phyloP scores from a whole-genome alignment of 2,888 invertebrate species.

The Taenaris catops region DNA sequence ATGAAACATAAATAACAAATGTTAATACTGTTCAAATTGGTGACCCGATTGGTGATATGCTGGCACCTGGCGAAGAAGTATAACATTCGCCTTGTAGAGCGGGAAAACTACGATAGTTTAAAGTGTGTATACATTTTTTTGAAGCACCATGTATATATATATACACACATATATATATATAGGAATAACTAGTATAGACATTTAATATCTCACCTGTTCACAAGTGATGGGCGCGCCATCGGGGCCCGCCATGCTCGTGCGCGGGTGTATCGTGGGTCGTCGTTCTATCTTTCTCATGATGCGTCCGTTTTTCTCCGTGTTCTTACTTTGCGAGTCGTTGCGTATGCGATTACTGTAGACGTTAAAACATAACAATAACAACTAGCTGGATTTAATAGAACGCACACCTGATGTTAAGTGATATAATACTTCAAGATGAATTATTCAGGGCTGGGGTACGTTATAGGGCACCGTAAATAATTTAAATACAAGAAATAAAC shows the following conservation, averaged over 20 bases:
- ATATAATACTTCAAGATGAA: too few relatives aligned
- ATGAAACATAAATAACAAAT: too few relatives aligned
- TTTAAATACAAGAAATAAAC: too few relatives aligned
- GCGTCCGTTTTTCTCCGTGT: constrained; percentile 40
- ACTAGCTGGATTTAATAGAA: too few relatives aligned
- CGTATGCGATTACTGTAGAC: constrained; percentile 49
- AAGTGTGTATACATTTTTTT: constrained; percentile 62
- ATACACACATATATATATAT: not conserved
- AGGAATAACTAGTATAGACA: not conserved
- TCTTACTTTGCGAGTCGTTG: constrained; percentile 61
- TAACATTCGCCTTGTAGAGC: too few relatives aligned
- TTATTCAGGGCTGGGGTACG: too few relatives aligned
- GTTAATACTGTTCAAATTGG: too few relatives aligned
- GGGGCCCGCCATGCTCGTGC: constrained; percentile 25
- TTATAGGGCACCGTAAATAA: too few relatives aligned
- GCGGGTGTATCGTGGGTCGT: constrained; percentile 42
- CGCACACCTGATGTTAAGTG: too few relatives aligned
- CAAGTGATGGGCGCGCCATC: constrained; percentile 15
- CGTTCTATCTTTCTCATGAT: constrained; percentile 44
- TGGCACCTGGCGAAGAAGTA: too few relatives aligned
- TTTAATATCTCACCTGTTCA: constrained; percentile 1
- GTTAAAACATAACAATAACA: too few relatives aligned
- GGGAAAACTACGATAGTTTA: constrained; percentile 62
- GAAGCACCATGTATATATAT: constrained; percentile 32
- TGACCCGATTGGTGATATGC: too few relatives aligned